A percentile compares a stretch with the other conserved stretches of the same genome.
phyloP scores from a whole-genome alignment of 92 coral and sea anemone genomes.

The Epizoanthus ramosus region DNA sequence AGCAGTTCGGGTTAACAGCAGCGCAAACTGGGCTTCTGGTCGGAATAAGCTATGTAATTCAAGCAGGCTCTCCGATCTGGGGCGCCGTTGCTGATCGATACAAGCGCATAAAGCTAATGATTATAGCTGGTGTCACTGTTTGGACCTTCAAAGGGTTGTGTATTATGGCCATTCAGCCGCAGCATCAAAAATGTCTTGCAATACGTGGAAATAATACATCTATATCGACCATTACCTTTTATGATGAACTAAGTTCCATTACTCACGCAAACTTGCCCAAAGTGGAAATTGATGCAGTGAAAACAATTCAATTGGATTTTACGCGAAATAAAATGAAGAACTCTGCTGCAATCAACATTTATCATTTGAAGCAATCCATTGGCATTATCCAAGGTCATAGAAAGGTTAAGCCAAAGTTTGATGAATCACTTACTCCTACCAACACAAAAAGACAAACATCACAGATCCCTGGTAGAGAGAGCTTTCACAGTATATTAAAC shows the following conservation, averaged over 20 bases:
- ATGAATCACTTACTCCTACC: not conserved
- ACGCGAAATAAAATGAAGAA: not conserved
- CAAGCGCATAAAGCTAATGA: constrained; percentile 19
- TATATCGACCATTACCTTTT: not conserved
- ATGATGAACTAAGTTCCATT: not conserved
- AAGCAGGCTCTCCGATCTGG: constrained; percentile 63
- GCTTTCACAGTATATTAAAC: too few relatives aligned
- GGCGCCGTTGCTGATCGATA: constrained; percentile 43
- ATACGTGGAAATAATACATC: not conserved
- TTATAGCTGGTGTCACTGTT: not conserved
- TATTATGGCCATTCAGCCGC: constrained; percentile 7
- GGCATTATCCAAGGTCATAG: not conserved
- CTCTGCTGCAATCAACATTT: not conserved
- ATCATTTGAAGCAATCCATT: not conserved
- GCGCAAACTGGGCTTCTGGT: constrained; percentile 55
- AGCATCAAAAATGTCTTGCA: not conserved
- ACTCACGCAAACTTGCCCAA: not conserved
- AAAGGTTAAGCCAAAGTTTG: not conserved
- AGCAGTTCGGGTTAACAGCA: constrained; percentile 68
- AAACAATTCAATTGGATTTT: not conserved
- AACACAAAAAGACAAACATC: not conserved
- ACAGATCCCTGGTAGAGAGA: not conserved
- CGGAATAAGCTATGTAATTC: constrained; percentile 57
- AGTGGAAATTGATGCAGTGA: not conserved
- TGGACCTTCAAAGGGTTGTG: not conserved